These are phyloP conservation scores for Brotula barbata DNA, from an alignment of 2,797 vertebrate species.

Conservation along the genomic window DNA sequence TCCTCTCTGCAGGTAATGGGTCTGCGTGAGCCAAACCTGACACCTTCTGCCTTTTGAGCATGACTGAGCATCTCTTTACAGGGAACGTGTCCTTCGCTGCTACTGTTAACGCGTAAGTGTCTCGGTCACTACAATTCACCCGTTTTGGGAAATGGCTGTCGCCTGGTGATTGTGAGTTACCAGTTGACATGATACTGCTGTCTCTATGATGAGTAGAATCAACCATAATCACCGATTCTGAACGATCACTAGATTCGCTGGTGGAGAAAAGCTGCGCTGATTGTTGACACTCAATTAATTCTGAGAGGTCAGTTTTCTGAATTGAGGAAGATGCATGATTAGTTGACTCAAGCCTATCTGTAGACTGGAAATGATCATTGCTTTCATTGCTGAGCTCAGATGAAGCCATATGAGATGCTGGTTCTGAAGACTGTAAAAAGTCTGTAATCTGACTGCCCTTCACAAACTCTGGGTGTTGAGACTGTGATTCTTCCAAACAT, in stretches of 20 bases:
- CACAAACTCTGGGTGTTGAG: background rate
- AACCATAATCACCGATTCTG: slow-evolving; percentile 2
- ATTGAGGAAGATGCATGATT: background rate
- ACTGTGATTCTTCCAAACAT: slow-evolving; percentile 40
- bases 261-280: background rate
- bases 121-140: background rate
- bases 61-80: slow-evolving; percentile 18
- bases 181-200: slow-evolving; percentile 8
- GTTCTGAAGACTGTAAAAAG: background rate
- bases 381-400: background rate
- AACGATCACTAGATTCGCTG: slow-evolving; percentile 7
- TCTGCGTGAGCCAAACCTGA: background rate
- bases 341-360: slow-evolving; percentile 6
- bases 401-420: background rate
- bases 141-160: background rate
- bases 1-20: background rate
- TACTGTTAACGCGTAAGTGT: background rate
- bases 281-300: background rate
- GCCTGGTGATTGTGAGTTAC: slow-evolving; percentile 5
- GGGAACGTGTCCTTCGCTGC: slow-evolving; percentile 2
- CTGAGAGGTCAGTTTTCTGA: background rate
- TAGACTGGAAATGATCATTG: background rate
- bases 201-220: slow-evolving; percentile 13
- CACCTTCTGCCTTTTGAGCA: slow-evolving; percentile 3
- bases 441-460: background rate